Base-by-base conservation (phyloP, 2,113 vertebrate species). In the Zingel zingel region DNA sequence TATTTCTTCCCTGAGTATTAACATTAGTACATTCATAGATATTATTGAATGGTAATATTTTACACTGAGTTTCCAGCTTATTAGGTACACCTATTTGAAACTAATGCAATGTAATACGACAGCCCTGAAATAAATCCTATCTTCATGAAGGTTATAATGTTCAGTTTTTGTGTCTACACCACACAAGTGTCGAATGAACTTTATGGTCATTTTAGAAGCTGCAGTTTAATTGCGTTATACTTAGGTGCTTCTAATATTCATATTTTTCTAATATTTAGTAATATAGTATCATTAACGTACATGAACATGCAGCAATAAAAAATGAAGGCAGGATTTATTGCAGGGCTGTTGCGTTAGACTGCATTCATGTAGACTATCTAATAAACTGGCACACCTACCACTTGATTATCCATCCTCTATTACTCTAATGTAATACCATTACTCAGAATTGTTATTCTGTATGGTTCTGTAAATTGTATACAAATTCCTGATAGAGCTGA, bases 401-500 rank as follows among this genome's bases (percentile, higher is more conserved):
- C 16, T 11, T 15, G 12, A 6, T 43, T 39, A 6, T 8, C 5
- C 21, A 15, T 33, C 13, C 13, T 33, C 23, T 23, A 27, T 14
- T 15, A 6, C 19, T 62, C 3, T 30, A 14, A 30, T 18, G 45
- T 12, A 19, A 63, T 2, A 23, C 16, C 23, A 15, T n/a, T 30
- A 27, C 53, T 59, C 45, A 61, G 19, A 10, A 16, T 18, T 23
- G 25, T 3, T 4, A 62, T 14, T 33, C 19, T 25, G 9, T 23
- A 10, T 10, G 13, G 56, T 11, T 19, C 15, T 45, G 6, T 54
- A 15, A 36, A 21, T 25, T 43, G n/a, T 54, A 5, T 58, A 14
- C 9, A 56, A 66, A 61, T 33, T 23, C 47, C 33, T 36, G 18
- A 50, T 48, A 23, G 39, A 69, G 66, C 64, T 75, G 45, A 74